Base-by-base conservation (phyloP, 2,888 invertebrate species). In the Torymus texanus region DNA sequence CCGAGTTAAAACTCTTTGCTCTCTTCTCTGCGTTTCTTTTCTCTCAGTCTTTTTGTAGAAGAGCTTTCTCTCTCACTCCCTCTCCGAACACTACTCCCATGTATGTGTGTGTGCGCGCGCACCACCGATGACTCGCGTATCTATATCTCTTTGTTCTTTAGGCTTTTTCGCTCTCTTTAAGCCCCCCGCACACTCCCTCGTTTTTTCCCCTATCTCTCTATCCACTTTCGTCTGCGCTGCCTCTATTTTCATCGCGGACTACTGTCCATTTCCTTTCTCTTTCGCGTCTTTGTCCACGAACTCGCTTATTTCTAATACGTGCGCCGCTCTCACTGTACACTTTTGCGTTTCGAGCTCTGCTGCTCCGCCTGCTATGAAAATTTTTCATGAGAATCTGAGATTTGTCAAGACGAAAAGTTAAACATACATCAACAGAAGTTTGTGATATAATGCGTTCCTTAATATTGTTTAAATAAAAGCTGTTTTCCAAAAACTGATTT, bases 61-160 rank as follows among this genome's bases (percentile, higher is more conserved):
- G 18, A 41, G 61, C 55, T 72, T 72, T 67, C 29, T 41, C 53
- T 55, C 62, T 55, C 18, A 1, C 24, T 76, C 75, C 59, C 75
- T 70, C 78, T 77, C 79, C 24, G 8, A 8, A 5, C 8, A 5
- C 41, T 41, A 41, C 66, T 58, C 50, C 8, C 24, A n/a, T 51
- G 56, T 51, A 56, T 72, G 56, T 16, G 41, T 41, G 41, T 41
- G 41, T 8, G 8, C 29, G 8, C 18, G n/a, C 63, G 11, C 53
- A 24, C 67, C 81, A 75, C 80, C 73, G 76, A 79, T 80, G 80
- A 74, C 74, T 77, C 70, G 76, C 50, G 50, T 76, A 76, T 80
- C 80, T 80, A 76, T 76, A 76, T 77, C 74, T 77, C 76, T 77
- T 80, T 77, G 68, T 74, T 80, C 73, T 70, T 76, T 41, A 55